Evolutionary conservation across 1,140 invertebrate genomes (phyloP).

Genomic region (Zaprionus tsacasi): DNA sequence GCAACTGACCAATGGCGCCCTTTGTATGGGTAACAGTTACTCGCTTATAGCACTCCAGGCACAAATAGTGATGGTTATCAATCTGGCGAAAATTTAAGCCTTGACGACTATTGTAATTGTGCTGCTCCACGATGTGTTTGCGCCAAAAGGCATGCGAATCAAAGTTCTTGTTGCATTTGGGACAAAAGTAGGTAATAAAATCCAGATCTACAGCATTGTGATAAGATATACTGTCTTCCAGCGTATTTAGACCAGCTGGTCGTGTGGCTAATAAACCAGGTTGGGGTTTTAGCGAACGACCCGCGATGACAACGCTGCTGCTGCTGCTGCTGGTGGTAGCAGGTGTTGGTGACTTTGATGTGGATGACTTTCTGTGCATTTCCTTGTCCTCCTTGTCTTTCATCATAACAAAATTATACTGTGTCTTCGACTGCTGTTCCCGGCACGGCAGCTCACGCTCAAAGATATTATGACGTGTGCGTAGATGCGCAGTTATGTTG

Average conservation of each 20-base stretch:
- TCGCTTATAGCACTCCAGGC: conserved; percentile 79
- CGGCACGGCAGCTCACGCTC: conserved; percentile 51
- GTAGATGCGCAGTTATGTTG: conserved; percentile 73
- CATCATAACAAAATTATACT: conserved; percentile 21
- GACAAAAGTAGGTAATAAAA: conserved; percentile 75
- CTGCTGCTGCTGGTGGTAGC: conserved; percentile 22
- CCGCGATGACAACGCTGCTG: neutral
- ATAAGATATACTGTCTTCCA: conserved; percentile 76
- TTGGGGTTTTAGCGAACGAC: conserved; percentile 50
- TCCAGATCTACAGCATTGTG: conserved; percentile 80
- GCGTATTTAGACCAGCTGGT: conserved; percentile 67
- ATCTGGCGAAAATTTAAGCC: conserved; percentile 78
- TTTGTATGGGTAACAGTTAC: conserved; percentile 80
- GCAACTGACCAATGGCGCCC: conserved; percentile 77
- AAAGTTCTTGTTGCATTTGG: conserved; percentile 77
- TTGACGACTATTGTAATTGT: conserved; percentile 72
- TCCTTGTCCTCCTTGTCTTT: conserved; percentile 44
- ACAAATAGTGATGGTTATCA: conserved; percentile 77
- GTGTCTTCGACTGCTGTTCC: conserved; percentile 38
- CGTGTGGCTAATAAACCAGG: conserved; percentile 48
- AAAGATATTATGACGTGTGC: conserved; percentile 67
- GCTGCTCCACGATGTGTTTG: conserved; percentile 77
- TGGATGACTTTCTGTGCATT: neutral
- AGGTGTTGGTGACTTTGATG: conserved; percentile 15
- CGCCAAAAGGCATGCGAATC: conserved; percentile 80